phyloP scores from a whole-genome alignment of 2,797 vertebrate species.

The Spheniscus humboldti region DNA sequence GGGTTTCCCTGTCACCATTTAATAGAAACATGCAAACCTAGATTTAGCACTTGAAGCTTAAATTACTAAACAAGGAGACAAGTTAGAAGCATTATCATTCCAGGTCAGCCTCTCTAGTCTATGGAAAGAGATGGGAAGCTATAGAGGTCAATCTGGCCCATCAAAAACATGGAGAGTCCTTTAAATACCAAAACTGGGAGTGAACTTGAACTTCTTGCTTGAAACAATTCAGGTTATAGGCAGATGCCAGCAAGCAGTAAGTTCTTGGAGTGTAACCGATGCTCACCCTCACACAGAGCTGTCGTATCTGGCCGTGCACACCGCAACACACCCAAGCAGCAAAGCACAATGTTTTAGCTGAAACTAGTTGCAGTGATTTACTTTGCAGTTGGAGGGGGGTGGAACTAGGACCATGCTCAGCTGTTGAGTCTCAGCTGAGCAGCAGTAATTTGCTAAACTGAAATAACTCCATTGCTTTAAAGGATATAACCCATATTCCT shows the following conservation, averaged over 20 bases:
- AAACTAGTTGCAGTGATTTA: neutral
- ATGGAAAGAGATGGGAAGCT: neutral
- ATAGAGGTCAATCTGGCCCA: neutral
- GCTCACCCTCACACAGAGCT: neutral
- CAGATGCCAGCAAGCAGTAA: neutral
- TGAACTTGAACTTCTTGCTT: neutral
- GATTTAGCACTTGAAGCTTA: neutral
- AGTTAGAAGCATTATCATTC: neutral
- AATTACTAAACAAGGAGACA: neutral
- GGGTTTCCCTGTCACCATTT: neutral
- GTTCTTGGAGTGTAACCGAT: rapidly evolving
- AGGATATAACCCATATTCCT: constrained; percentile 18
- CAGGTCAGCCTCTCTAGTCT: neutral
- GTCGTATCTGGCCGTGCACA: neutral
- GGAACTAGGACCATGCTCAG: neutral
- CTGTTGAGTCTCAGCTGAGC: constrained; percentile 6
- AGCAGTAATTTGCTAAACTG: neutral
- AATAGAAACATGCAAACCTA: neutral
- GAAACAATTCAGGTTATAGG: neutral
- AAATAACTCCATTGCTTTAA: neutral
- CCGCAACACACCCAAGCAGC: neutral
- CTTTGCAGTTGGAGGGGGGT: neutral
- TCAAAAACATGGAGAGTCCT: neutral
- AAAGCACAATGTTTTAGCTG: neutral
- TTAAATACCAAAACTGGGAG: neutral